phyloP scores from a whole-genome alignment of 2,113 vertebrate species.

The Oreochromis aureus region DNA sequence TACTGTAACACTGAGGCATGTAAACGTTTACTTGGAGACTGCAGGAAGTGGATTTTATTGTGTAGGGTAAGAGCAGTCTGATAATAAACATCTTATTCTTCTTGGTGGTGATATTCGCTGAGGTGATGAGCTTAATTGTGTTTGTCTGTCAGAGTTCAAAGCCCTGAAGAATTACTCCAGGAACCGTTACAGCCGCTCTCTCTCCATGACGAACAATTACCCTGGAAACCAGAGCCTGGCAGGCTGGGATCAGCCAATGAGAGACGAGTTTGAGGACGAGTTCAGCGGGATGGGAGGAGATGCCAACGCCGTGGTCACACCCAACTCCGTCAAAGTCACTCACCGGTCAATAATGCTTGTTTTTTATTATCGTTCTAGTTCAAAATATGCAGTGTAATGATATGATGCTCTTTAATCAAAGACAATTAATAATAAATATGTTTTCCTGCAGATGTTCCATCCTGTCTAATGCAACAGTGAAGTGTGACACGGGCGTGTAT shows the following conservation, averaged over 20 bases:
- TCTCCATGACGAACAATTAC: slow-evolving; percentile 35
- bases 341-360: slow-evolving; percentile 70
- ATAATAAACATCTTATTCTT: not conserved
- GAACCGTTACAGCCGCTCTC: slow-evolving; percentile 81
- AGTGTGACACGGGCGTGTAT: slow-evolving; percentile 88
- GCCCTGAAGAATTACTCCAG: slow-evolving; percentile 76
- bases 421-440: not conserved
- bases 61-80: not conserved
- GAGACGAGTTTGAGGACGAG: slow-evolving; percentile 75
- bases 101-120: not conserved
- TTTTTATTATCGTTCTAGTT: not conserved
- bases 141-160: slow-evolving; percentile 80
- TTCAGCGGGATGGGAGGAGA: slow-evolving; percentile 84
- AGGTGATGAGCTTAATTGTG: not conserved
- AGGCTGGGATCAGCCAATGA: slow-evolving; percentile 20
- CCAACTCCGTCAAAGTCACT: slow-evolving; percentile 87
- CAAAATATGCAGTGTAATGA: not conserved
- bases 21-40: not conserved
- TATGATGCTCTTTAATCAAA: not conserved
- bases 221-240: slow-evolving; percentile 70
- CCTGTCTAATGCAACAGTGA: slow-evolving; percentile 85
- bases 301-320: slow-evolving; percentile 59
- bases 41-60: not conserved
- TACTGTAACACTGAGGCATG: not conserved
- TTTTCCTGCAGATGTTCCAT: slow-evolving; percentile 82